phyloP scores from a whole-genome alignment of 2,113 vertebrate species.

The Carassius auratus region DNA sequence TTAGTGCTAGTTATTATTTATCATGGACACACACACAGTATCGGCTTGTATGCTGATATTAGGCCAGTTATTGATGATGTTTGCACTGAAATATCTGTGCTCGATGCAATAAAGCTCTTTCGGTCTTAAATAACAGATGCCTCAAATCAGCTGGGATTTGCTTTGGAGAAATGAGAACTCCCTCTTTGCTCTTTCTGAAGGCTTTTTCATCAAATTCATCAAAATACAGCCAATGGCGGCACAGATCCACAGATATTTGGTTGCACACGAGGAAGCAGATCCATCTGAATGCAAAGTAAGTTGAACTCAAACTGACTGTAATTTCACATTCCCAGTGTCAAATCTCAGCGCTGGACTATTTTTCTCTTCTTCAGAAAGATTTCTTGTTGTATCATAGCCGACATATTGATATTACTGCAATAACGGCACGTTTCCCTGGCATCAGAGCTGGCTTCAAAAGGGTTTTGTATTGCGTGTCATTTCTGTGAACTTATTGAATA shows the following conservation, averaged over 20 bases:
- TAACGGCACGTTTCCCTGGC: neutral
- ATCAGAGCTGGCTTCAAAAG: neutral
- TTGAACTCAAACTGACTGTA: neutral
- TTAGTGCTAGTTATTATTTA: neutral
- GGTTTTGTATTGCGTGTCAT: constrained; percentile 20
- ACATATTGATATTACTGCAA: neutral
- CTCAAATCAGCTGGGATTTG: constrained; percentile 7
- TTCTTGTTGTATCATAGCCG: neutral
- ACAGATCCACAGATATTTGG: neutral
- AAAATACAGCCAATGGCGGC: constrained; percentile 35
- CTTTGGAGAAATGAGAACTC: neutral
- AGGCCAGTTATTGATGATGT: neutral
- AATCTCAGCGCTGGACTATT: neutral
- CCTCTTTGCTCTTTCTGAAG: neutral
- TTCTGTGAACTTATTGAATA: constrained; percentile 4
- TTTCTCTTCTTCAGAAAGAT: neutral
- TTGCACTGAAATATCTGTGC: neutral
- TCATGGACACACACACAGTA: neutral
- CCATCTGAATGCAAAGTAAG: constrained; percentile 41
- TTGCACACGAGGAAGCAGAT: constrained; percentile 15
- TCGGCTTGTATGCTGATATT: neutral
- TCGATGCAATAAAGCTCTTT: neutral
- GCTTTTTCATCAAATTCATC: constrained; percentile 9
- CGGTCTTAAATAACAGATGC: neutral
- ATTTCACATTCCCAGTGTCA: neutral